These are phyloP conservation scores for Centrocercus urophasianus DNA, from an alignment of 2,113 vertebrate species.

Conservation along the genomic window DNA sequence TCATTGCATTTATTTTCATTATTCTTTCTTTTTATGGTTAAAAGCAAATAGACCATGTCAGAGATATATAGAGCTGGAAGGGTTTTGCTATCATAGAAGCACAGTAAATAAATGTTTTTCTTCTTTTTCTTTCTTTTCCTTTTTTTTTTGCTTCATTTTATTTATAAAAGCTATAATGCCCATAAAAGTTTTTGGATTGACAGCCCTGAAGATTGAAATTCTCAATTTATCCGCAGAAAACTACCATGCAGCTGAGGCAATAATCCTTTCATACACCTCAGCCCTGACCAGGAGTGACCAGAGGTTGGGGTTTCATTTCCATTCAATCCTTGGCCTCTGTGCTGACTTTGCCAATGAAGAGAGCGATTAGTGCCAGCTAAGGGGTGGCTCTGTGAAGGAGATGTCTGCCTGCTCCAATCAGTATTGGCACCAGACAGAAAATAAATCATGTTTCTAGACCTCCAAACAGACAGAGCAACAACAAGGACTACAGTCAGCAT, in stretches of 20 bases:
- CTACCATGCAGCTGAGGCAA: neutral
- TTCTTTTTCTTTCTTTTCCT: neutral
- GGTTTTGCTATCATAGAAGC: neutral
- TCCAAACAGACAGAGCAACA: slow-evolving; percentile 11
- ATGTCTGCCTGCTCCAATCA: neutral
- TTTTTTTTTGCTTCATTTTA: neutral
- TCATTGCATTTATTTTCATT: neutral
- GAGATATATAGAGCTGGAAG: neutral
- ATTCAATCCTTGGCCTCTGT: slow-evolving; percentile 49
- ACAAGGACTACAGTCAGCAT: slow-evolving; percentile 33
- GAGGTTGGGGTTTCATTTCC: slow-evolving; percentile 10
- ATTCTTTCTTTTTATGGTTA: neutral
- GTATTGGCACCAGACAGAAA: slow-evolving; percentile 19
- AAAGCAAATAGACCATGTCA: neutral
- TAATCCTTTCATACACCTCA: slow-evolving; percentile 49
- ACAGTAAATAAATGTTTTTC: neutral
- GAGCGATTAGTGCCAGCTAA: slow-evolving; percentile 20
- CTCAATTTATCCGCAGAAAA: slow-evolving; percentile 34
- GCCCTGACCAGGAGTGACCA: slow-evolving; percentile 17
- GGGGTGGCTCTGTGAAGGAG: neutral
- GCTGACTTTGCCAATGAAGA: slow-evolving; percentile 24
- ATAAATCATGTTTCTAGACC: slow-evolving; percentile 51
- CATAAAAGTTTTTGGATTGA: slow-evolving; percentile 46
- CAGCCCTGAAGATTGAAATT: slow-evolving; percentile 46
- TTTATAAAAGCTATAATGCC: neutral